Percentiles rank a stretch among this genome's conserved stretches.
These are phyloP conservation scores for Mormyrus iriodes DNA, from an alignment of 2,113 vertebrate genomes.

Conservation along the genomic window DNA sequence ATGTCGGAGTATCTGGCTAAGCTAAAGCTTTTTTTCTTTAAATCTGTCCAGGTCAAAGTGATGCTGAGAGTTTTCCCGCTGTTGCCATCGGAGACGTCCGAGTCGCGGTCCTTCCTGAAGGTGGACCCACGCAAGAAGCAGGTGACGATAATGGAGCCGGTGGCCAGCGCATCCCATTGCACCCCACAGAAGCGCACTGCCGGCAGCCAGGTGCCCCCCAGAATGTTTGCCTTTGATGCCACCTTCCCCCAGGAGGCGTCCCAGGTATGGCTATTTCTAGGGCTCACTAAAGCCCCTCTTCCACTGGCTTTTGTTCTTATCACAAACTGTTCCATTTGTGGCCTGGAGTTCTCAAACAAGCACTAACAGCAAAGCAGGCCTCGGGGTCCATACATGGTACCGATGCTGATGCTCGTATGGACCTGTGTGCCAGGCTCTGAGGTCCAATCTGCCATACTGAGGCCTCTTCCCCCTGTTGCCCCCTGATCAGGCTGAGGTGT, in stretches of 20 bases:
- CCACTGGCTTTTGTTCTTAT: not conserved
- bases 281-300: not conserved
- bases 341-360: not conserved
- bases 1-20: not conserved
- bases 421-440: not conserved
- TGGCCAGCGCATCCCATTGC: constrained; percentile 59
- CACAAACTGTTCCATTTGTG: not conserved
- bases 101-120: constrained; percentile 74
- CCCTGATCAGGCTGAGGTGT: constrained; percentile 83
- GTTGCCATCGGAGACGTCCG: constrained; percentile 58
- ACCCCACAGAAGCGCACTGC: constrained; percentile 57
- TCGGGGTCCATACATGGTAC: not conserved
- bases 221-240: constrained; percentile 79
- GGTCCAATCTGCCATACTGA: not conserved
- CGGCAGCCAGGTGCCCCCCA: constrained; percentile 65
- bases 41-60: constrained; percentile 66
- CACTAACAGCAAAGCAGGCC: not conserved
- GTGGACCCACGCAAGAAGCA: constrained; percentile 78
- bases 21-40: not conserved
- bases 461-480: not conserved
- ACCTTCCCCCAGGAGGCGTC: constrained; percentile 76
- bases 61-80: constrained; percentile 71
- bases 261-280: constrained; percentile 58
- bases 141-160: constrained; percentile 65
- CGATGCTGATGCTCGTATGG: not conserved